Percentiles rank a stretch among this genome's conserved stretches.
These are phyloP conservation scores for Trichogramma pretiosum DNA, from an alignment of 1,140 invertebrate species.

Conservation along the genomic window DNA sequence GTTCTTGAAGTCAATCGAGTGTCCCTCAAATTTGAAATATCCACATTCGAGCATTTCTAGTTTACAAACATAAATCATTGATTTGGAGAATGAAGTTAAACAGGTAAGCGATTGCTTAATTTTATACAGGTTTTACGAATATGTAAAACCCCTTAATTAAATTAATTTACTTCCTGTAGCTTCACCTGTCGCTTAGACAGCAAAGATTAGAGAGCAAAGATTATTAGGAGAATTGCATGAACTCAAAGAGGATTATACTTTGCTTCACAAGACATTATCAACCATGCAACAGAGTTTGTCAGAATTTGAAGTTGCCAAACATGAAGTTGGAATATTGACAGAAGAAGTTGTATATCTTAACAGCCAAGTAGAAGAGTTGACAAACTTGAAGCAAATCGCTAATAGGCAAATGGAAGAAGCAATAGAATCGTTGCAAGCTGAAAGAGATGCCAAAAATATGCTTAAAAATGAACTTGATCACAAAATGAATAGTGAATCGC, in stretches of 20 bases:
- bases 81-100: constrained; percentile 84
- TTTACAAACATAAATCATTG: constrained; percentile 78
- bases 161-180: constrained; percentile 35
- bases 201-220: constrained; percentile 83
- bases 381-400: constrained; percentile 85
- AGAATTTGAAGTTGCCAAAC: constrained; percentile 96
- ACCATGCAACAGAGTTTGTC: constrained; percentile 78
- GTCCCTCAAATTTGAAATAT: too few relatives aligned
- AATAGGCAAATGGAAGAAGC: constrained; percentile 97
- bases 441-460: constrained; percentile 93
- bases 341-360: constrained; percentile 82
- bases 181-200: constrained; percentile 71
- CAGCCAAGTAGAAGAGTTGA: constrained; percentile 79
- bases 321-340: constrained; percentile 83
- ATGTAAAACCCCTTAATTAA: too few relatives aligned
- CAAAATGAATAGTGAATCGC: constrained; percentile 80
- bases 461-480: constrained; percentile 97
- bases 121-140: constrained; percentile 7
- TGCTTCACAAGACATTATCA: constrained; percentile 94
- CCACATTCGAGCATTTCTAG: too few relatives aligned
- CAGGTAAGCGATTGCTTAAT: constrained; percentile 49
- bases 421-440: constrained; percentile 82
- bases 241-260: constrained; percentile 96
- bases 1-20: too few relatives aligned
- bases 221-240: constrained; percentile 90